Percentiles rank a stretch among this genome's conserved stretches.
Evolutionary conservation across 2,797 vertebrate genomes (phyloP).

Genomic region (Choloepus didactylus): DNA sequence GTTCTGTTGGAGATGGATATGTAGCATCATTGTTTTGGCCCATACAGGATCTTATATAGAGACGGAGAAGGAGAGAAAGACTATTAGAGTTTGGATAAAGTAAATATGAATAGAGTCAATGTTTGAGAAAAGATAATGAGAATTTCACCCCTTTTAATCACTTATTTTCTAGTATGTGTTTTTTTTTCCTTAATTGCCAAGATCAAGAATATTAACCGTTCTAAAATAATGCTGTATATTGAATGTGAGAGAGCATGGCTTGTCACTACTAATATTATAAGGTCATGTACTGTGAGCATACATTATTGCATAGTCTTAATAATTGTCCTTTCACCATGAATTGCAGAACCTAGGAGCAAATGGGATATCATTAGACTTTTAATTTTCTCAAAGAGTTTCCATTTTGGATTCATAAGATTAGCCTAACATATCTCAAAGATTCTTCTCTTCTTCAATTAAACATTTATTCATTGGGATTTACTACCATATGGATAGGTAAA

Average conservation of each 20-base stretch:
- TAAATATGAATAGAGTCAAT: background rate
- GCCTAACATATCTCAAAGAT: background rate
- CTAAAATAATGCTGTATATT: background rate
- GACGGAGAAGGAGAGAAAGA: background rate
- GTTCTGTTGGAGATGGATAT: background rate
- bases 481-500: background rate
- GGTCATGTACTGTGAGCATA: background rate
- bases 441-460: background rate
- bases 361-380: background rate
- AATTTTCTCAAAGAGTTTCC: conserved; percentile 34
- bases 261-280: background rate
- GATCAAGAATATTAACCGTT: background rate
- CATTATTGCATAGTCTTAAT: background rate
- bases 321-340: conserved; percentile 49
- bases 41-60: background rate
- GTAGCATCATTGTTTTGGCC: background rate
- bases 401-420: conserved; percentile 57
- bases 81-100: background rate
- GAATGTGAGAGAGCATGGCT: background rate
- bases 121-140: conserved; percentile 23
- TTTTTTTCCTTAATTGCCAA: background rate
- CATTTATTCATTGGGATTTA: background rate
- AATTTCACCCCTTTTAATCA: background rate
- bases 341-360: conserved; percentile 14
- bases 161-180: background rate